Evolutionary conservation across 2,888 invertebrate species (phyloP).

Genomic region (Dicyrtomina minuta): DNA sequence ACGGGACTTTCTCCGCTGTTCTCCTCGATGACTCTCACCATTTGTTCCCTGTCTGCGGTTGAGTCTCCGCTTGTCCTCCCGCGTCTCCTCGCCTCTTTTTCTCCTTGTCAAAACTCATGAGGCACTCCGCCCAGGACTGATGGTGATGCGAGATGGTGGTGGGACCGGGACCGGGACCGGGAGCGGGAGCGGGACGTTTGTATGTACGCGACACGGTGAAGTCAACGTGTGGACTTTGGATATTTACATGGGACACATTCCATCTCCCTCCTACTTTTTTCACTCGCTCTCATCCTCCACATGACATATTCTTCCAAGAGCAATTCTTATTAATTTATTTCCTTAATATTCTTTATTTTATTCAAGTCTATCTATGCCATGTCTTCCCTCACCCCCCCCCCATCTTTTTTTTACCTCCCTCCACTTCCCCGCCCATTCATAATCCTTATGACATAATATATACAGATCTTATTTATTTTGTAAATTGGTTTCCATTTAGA

Average conservation of each 20-base stretch:
- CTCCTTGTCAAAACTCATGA: neutral
- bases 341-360: slow-evolving; percentile 7
- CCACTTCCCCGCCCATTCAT: slow-evolving; percentile 10
- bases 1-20: slow-evolving; percentile 1
- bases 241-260: slow-evolving; percentile 6
- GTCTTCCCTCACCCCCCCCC: too few species aligned
- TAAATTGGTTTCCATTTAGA: too few species aligned
- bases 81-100: neutral
- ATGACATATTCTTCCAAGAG: neutral
- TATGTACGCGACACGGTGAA: too few species aligned
- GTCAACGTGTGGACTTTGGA: too few species aligned
- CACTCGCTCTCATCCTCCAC: neutral
- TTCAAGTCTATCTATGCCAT: too few species aligned
- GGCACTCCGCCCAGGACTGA: too few species aligned
- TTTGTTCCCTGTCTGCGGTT: slow-evolving; percentile 25
- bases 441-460: neutral
- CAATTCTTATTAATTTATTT: slow-evolving; percentile 31
- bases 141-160: too few species aligned
- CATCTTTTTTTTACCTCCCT: neutral
- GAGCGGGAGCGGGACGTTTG: too few species aligned
- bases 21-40: slow-evolving; percentile 30
- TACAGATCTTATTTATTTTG: too few species aligned
- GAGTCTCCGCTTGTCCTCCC: neutral
- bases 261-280: slow-evolving; percentile 1
- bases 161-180: too few species aligned